Conservation (phyloP, 1,140 invertebrate genomes). For the Gyrodactylus bullatarudis region DNA sequence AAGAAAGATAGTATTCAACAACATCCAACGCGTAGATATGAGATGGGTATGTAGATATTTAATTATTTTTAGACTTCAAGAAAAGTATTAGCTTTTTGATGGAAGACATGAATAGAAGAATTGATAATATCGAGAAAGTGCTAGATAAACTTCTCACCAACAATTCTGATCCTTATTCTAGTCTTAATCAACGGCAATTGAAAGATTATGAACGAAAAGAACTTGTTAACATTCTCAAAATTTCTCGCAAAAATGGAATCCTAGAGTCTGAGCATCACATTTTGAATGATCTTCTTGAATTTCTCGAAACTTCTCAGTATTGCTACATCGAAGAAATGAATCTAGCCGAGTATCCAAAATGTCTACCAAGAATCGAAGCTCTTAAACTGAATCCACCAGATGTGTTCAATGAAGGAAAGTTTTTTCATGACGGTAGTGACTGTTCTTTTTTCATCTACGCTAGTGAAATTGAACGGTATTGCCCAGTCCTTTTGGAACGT, state of each 20-base stretch:
- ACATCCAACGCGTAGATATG: neutral
- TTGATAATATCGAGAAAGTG: neutral
- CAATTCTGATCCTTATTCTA: neutral
- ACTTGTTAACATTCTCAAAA: neutral
- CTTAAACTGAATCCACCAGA: neutral
- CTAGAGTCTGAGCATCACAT: neutral
- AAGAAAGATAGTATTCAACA: neutral
- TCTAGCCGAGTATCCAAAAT: neutral
- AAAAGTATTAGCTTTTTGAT: neutral
- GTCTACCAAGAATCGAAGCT: neutral
- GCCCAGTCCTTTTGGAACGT: neutral
- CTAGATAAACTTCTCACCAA: neutral
- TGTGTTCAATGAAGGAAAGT: neutral
- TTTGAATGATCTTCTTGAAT: neutral
- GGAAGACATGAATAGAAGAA: neutral
- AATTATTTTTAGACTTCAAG: neutral
- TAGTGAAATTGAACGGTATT: neutral
- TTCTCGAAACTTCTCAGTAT: neutral
- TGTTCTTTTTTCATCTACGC: neutral
- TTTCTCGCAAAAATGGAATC: neutral
- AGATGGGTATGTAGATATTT: neutral
- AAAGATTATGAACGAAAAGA: neutral
- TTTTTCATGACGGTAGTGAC: neutral
- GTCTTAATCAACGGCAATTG: neutral
- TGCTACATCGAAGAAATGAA: neutral